Conservation (phyloP, 2,888 invertebrate species). For the Plebejus anna region DNA sequence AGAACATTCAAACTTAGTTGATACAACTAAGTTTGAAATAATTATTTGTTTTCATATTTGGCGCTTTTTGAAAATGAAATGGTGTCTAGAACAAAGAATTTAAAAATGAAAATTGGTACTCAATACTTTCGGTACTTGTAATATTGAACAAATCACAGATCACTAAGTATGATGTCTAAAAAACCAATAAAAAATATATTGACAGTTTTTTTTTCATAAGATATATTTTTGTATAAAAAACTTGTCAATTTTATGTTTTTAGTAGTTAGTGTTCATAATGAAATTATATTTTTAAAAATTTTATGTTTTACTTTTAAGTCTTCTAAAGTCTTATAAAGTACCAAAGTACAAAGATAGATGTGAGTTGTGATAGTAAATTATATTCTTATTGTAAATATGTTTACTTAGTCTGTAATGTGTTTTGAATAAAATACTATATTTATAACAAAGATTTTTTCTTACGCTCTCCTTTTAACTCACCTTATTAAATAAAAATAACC, state of each 20-base stretch:
- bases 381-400: slow-evolving; percentile 34
- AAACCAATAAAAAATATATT: neutral
- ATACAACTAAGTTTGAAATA: too few species aligned
- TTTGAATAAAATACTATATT: slow-evolving; percentile 35
- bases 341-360: slow-evolving; percentile 33
- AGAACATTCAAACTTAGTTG: too few species aligned
- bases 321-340: slow-evolving; percentile 22
- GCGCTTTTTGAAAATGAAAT: neutral
- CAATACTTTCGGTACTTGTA: neutral
- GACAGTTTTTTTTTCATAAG: neutral
- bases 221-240: neutral
- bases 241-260: neutral
- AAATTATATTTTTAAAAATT: neutral
- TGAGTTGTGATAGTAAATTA: slow-evolving; percentile 32
- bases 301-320: neutral
- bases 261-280: neutral
- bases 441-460: neutral
- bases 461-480: neutral
- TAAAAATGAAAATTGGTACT: neutral
- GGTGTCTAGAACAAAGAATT: neutral
- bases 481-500: neutral
- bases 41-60: neutral
- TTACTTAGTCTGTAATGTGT: slow-evolving; percentile 35
- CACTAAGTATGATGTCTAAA: neutral
- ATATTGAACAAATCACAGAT: slow-evolving; percentile 6